Percentiles rank a stretch among this genome's conserved stretches.
Evolutionary conservation across 2,113 vertebrate genomes (phyloP).

Genomic region (Hypomesus transpacificus): DNA sequence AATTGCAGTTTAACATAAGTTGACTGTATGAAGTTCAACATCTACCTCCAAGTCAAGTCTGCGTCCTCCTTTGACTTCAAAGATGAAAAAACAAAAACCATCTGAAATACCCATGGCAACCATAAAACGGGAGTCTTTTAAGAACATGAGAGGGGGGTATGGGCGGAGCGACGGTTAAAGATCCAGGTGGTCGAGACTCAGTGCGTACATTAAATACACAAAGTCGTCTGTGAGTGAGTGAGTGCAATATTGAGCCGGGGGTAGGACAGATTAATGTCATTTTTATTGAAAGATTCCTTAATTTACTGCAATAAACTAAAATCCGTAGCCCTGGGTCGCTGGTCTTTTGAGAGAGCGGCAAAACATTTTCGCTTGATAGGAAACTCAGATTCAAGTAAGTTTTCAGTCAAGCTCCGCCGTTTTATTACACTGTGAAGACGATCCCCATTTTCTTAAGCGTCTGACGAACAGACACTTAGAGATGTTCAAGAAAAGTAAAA

Average conservation of each 20-base stretch:
- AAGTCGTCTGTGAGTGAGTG: conserved; percentile 1
- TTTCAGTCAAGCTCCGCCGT: conserved; percentile 1
- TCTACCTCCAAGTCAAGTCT: neutral
- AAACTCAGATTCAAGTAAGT: conserved; percentile 12
- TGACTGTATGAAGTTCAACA: neutral
- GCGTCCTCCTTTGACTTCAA: neutral
- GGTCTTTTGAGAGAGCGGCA: neutral
- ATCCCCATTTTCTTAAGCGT: neutral
- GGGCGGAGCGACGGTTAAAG: conserved; percentile 57
- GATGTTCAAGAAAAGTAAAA: conserved; percentile 77
- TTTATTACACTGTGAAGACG: conserved; percentile 7
- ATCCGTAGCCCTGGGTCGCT: conserved; percentile 4
- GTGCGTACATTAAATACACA: conserved; percentile 41
- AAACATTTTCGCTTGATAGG: neutral
- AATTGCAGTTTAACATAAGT: neutral
- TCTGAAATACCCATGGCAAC: conserved; percentile 38
- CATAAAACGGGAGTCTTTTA: conserved; percentile 24
- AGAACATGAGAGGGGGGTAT: conserved; percentile 3
- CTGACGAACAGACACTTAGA: conserved; percentile 14
- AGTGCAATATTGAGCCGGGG: conserved; percentile 5
- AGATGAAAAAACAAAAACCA: conserved; percentile 1
- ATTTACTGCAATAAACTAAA: no score
- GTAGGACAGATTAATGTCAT: no score
- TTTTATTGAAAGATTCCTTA: neutral
- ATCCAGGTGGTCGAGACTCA: conserved; percentile 58